Percentiles rank a stretch among this genome's conserved stretches.
Evolutionary conservation across 2,113 vertebrate genomes (phyloP).

Genomic region (Lasiurus cinereus): DNA sequence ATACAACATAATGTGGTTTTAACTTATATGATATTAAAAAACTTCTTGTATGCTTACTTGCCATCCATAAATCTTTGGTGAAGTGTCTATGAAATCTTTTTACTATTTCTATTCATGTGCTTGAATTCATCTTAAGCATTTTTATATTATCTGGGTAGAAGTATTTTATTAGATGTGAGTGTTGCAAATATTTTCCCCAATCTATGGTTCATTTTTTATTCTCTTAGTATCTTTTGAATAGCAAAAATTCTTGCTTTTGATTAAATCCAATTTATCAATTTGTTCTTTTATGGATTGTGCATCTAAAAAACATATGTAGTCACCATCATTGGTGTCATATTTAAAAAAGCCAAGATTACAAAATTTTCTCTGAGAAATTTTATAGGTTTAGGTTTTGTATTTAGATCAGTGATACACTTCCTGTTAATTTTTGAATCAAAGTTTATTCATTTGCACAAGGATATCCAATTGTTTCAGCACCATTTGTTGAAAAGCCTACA

Average conservation of each 20-base stretch:
- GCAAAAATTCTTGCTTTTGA: not conserved
- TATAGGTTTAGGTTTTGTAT: not conserved
- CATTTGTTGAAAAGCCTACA: not conserved
- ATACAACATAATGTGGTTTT: not conserved
- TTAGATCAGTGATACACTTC: not conserved
- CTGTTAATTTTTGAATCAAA: constrained; percentile 21
- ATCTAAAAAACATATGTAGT: not conserved
- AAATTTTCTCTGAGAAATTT: not conserved
- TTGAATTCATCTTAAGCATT: not conserved
- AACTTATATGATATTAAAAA: not conserved
- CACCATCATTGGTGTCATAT: not conserved
- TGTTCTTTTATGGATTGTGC: not conserved
- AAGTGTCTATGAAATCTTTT: not conserved
- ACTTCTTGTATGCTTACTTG: not conserved
- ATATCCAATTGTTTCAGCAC: not conserved
- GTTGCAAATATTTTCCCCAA: not conserved
- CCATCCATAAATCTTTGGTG: not conserved
- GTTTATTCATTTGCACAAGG: not conserved
- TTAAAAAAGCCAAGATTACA: not conserved
- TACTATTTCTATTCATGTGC: not conserved
- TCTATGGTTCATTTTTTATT: not conserved
- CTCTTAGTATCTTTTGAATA: not conserved
- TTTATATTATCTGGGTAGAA: not conserved
- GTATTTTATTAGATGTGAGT: not conserved
- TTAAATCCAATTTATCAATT: not conserved